These are phyloP conservation scores for Xenops minutus DNA, from an alignment of 2,797 vertebrate genomes.

Conservation along the genomic window DNA sequence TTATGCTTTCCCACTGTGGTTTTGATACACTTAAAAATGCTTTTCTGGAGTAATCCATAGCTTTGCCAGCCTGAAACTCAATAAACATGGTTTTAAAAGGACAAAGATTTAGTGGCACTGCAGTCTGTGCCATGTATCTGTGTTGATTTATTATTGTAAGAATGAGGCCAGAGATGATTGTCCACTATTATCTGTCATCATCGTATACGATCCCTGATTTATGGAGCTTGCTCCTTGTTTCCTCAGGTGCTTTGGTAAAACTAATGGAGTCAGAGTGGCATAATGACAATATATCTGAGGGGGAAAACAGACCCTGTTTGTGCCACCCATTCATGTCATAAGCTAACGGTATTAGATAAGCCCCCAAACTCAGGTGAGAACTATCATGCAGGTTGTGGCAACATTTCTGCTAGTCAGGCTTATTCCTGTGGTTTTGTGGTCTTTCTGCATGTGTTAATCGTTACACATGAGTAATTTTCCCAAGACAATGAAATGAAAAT, in stretches of 20 bases:
- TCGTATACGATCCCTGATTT: background rate
- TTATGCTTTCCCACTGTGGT: background rate
- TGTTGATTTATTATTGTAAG: background rate
- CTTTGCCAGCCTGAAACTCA: slow-evolving; percentile 23
- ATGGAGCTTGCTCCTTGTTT: background rate
- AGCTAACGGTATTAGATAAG: background rate
- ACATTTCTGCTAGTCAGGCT: background rate
- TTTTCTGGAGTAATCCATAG: background rate
- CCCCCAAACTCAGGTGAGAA: background rate
- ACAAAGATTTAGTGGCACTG: background rate
- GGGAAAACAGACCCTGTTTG: background rate
- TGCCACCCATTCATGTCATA: background rate
- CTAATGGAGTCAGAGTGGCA: background rate
- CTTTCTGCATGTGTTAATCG: background rate
- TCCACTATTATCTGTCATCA: background rate
- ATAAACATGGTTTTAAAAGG: background rate
- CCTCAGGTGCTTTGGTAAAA: background rate
- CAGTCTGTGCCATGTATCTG: background rate
- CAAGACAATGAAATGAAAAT: background rate
- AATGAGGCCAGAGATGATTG: background rate
- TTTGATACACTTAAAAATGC: background rate
- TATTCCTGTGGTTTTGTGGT: background rate
- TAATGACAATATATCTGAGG: background rate
- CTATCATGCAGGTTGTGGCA: background rate
- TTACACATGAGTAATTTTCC: background rate